A percentile compares a stretch with the other conserved stretches of the same genome.
phyloP scores from a whole-genome alignment of 2,797 vertebrate genomes.

The Phoeniculus purpureus region DNA sequence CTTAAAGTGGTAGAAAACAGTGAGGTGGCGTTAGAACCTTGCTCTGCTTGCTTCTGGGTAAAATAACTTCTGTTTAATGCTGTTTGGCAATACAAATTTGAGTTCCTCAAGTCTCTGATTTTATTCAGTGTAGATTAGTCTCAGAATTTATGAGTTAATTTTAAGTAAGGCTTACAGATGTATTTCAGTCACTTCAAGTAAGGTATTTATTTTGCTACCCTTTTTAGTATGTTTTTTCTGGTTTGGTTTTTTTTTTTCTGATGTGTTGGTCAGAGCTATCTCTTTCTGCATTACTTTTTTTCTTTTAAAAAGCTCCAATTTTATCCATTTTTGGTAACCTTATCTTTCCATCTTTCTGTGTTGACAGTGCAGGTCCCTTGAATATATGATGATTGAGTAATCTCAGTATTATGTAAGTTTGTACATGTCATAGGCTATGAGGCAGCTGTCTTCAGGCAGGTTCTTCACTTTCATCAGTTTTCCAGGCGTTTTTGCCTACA shows the following conservation, averaged over 20 bases:
- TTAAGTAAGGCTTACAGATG: not conserved
- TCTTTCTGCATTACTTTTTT: not conserved
- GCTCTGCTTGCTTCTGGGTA: not conserved
- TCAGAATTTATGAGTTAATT: not conserved
- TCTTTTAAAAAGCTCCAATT: not conserved
- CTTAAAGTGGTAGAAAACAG: not conserved
- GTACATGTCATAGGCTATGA: not conserved
- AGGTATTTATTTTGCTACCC: not conserved
- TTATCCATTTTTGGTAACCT: conserved; percentile 55
- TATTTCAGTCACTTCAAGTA: not conserved
- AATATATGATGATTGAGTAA: not conserved
- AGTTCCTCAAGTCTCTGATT: not conserved
- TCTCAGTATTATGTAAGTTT: not conserved
- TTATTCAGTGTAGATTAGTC: not conserved
- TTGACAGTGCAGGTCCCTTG: not conserved
- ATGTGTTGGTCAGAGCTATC: not conserved
- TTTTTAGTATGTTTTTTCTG: not conserved
- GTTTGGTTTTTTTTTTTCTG: not conserved
- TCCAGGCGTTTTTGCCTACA: rapidly evolving
- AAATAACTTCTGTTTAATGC: not conserved
- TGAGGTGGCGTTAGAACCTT: not conserved
- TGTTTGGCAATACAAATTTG: not conserved
- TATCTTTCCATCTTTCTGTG: conserved; percentile 55
- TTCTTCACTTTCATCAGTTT: not conserved
- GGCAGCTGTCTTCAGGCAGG: not conserved